These are phyloP conservation scores for Sinosuthora webbiana DNA, from an alignment of 2,113 vertebrate genomes.

Conservation along the genomic window DNA sequence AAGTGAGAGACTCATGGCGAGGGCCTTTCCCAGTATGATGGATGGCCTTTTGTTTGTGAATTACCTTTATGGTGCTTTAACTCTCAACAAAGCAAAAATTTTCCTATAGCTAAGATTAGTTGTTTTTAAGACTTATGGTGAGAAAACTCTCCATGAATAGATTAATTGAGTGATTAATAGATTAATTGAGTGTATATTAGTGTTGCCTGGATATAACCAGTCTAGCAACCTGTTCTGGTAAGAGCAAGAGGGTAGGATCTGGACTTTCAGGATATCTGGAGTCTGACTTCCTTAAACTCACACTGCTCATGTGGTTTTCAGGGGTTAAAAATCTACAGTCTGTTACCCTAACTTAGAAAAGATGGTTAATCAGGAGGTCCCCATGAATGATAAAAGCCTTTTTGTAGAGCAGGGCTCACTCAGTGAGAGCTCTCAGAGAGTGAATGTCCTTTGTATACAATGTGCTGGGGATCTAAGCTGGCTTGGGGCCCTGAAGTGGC, in stretches of 20 bases:
- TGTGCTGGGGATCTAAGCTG: background rate
- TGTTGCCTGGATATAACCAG: background rate
- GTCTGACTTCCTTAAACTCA: background rate
- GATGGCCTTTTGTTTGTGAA: background rate
- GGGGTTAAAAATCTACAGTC: background rate
- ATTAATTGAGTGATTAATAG: background rate
- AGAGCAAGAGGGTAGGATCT: background rate
- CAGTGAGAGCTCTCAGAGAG: background rate
- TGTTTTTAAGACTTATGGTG: background rate
- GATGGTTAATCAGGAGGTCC: background rate
- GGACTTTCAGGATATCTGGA: background rate
- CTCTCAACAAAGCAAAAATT: background rate
- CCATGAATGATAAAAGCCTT: background rate
- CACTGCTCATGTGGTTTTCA: background rate
- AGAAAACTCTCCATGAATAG: background rate
- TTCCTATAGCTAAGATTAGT: background rate
- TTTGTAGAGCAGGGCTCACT: background rate
- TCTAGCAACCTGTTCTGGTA: background rate
- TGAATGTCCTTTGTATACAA: background rate
- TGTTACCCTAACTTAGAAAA: background rate
- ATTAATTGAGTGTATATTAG: background rate
- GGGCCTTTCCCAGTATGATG: background rate
- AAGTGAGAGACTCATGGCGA: background rate
- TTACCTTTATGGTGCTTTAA: background rate
- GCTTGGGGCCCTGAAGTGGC: background rate